These are phyloP conservation scores for Biston stratarius DNA, from an alignment of 2,888 invertebrate genomes.

Conservation along the genomic window DNA sequence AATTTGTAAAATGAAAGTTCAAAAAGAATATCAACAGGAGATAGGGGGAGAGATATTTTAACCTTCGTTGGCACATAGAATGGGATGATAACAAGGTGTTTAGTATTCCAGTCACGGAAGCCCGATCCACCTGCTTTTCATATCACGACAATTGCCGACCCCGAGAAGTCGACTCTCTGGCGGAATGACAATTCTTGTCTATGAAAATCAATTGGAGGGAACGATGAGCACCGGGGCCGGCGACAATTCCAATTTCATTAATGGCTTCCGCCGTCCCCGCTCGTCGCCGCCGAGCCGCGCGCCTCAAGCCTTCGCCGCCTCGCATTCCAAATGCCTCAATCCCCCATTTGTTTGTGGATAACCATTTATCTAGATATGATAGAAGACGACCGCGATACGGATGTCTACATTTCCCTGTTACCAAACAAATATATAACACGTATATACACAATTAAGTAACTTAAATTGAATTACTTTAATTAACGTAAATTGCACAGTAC, in stretches of 20 bases:
- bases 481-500: no score
- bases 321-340: conserved; percentile 40
- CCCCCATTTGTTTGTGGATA: conserved; percentile 45
- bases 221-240: conserved; percentile 66
- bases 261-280: conserved; percentile 72
- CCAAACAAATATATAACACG: conserved; percentile 6
- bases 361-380: conserved; percentile 45
- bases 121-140: conserved; percentile 84
- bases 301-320: conserved; percentile 41
- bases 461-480: no score
- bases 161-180: conserved; percentile 73
- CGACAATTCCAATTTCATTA: conserved; percentile 80
- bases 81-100: conserved; percentile 80
- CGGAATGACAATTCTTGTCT: conserved; percentile 80
- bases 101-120: conserved; percentile 78
- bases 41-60: conserved; percentile 70
- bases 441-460: no score
- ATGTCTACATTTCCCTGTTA: conserved; percentile 15
- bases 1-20: conserved; percentile 64
- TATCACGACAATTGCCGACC: conserved; percentile 83
- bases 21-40: conserved; percentile 67
- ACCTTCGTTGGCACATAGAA: conserved; percentile 71
- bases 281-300: conserved; percentile 56
- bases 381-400: conserved; percentile 35
- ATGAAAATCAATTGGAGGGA: conserved; percentile 82